Conservation (phyloP, 1,140 invertebrate species). For the Triops cancriformis region DNA sequence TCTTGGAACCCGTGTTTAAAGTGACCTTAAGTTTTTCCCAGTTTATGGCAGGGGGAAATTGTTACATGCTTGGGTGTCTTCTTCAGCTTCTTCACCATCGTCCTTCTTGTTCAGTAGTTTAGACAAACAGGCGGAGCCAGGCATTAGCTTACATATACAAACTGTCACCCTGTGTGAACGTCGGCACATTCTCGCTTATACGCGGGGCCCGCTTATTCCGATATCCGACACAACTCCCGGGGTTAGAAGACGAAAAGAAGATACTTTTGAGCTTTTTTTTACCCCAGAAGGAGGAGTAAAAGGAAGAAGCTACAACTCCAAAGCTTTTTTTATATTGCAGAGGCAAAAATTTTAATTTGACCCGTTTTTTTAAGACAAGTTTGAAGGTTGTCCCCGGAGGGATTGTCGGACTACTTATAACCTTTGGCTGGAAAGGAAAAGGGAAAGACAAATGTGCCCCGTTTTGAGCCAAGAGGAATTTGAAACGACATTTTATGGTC, state of each 20-base stretch:
- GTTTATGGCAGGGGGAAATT: conserved; percentile 9
- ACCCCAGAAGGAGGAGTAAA: too few species aligned
- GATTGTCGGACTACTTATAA: background rate
- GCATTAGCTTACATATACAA: conserved; percentile 10
- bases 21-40: background rate
- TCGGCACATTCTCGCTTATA: background rate
- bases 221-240: background rate
- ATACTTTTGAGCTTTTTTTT: background rate
- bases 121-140: conserved; percentile 8
- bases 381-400: background rate
- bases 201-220: background rate
- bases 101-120: background rate
- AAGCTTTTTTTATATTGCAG: background rate
- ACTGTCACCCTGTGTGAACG: conserved; percentile 7
- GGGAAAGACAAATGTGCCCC: background rate
- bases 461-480: background rate
- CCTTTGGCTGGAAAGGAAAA: background rate
- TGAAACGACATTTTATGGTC: background rate
- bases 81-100: background rate
- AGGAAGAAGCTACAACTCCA: too few species aligned
- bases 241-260: background rate
- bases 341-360: conserved; percentile 11
- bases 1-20: too few species aligned
- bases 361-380: background rate
- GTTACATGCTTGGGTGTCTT: background rate